Evolutionary conservation across 2,888 invertebrate genomes (phyloP), one percentile per base, ranked within the genome.

Genomic region (Patella caerulea): DNA sequence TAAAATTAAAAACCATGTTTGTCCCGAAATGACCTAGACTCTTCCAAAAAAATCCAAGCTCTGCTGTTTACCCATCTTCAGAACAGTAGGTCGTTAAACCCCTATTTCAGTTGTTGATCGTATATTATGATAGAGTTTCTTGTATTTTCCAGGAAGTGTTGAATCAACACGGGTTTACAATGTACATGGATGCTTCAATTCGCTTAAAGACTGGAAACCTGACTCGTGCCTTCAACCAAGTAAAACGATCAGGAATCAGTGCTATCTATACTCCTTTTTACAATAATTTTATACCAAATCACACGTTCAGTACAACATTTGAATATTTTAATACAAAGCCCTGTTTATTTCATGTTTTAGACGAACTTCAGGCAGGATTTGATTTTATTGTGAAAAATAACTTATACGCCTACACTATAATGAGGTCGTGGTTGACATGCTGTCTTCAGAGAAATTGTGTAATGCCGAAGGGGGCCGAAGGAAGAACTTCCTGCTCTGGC

Each of bases 141-240:
- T 59, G n/a, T 65, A 11, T 24, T 19, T 65, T 65, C n/a, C 65
- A 65, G 65, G 65, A 65, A n/a, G 65, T 65, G n/a, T 24, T 65
- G 15, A n/a, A 24, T 11, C 19, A 65, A n/a, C 19, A 19, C 7
- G 65, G 65, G 24, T 65, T 19, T 65, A 12, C 12, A 24, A 19
- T 15, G n/a, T 65, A 65, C 65, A 65, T 65, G 65, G 65, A 65
- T 65, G 24, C 65, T 17, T 65, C 65, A 19, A 65, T 65, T 11
- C 17, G n/a, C n/a, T 24, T 65, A 65, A 12, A 65, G 19, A 24
- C 2, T 19, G n/a, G 17, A 19, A n/a, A 65, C 2, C 24, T 65
- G 12, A n/a, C n/a, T n/a, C n/a, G 3, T 19, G 11, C n/a, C 15
- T 65, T 65, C 24, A n/a, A 65, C n/a, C 19, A 17, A n/a, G n/a